Evolutionary conservation across 2,113 vertebrate genomes (phyloP).

Genomic region (Mastomys natalensis): DNA sequence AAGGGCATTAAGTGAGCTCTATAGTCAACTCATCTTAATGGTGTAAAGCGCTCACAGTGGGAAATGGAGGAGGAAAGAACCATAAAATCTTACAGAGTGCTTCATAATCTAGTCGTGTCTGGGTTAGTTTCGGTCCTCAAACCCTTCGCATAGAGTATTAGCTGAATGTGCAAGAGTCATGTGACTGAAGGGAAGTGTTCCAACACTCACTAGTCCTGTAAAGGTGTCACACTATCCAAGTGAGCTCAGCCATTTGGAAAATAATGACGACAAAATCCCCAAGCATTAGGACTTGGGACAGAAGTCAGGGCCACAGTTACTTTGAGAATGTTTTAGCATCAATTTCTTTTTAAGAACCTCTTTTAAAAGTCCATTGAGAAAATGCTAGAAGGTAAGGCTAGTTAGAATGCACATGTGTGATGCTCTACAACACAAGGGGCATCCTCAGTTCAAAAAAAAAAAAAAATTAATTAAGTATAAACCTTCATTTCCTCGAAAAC

Average conservation of each 20-base stretch:
- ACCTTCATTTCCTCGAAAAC: not conserved
- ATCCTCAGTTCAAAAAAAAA: not conserved
- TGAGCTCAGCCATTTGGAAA: not conserved
- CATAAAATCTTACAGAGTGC: constrained; percentile 26
- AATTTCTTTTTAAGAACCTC: not conserved
- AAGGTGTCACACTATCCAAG: not conserved
- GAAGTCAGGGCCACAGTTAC: not conserved
- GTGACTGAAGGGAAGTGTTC: not conserved
- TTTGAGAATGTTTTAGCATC: not conserved
- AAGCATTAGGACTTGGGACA: not conserved
- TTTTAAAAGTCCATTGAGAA: not conserved
- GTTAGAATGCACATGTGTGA: not conserved
- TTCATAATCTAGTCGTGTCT: not conserved
- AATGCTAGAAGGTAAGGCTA: not conserved
- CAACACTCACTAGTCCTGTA: not conserved
- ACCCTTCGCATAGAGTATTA: constrained; percentile 8
- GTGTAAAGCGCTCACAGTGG: constrained; percentile 30
- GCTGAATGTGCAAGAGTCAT: not conserved
- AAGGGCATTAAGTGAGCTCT: constrained; percentile 29
- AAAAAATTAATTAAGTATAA: not conserved
- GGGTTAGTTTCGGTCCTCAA: not conserved
- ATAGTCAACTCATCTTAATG: constrained; percentile 31
- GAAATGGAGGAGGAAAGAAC: constrained; percentile 51
- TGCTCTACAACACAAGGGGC: not conserved
- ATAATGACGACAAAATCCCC: not conserved